Evolutionary conservation across 2,888 invertebrate genomes (phyloP).

Genomic region (Melipona beecheii): DNA sequence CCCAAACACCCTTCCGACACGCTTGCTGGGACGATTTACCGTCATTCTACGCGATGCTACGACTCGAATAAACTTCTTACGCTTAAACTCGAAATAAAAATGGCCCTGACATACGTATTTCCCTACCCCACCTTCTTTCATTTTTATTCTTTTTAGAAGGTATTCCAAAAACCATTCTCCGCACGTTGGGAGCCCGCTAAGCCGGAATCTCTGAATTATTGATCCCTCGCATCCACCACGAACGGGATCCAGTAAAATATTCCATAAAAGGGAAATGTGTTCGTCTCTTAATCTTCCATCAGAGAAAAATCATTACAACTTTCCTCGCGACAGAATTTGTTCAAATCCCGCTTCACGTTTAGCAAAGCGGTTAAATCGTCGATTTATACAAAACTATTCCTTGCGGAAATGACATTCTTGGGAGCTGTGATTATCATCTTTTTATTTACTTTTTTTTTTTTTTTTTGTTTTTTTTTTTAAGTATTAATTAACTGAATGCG

Average conservation of each 20-base stretch:
- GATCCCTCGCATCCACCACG: slow-evolving; percentile 42
- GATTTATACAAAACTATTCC: no score
- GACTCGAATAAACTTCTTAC: slow-evolving; percentile 47
- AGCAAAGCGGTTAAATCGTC: no score
- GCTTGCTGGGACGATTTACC: slow-evolving; percentile 36
- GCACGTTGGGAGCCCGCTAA: neutral
- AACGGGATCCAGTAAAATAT: slow-evolving; percentile 41
- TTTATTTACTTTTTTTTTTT: no score
- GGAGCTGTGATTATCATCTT: no score
- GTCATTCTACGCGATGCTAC: slow-evolving; percentile 42
- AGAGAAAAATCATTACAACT: neutral
- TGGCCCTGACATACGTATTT: slow-evolving; percentile 2
- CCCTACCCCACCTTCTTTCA: no score
- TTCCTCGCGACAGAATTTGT: neutral
- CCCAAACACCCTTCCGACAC: slow-evolving; percentile 23
- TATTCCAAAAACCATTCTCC: slow-evolving; percentile 50
- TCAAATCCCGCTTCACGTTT: neutral
- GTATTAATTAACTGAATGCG: no score
- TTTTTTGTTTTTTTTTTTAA: no score
- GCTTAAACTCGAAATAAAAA: slow-evolving; percentile 40
- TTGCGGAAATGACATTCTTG: no score
- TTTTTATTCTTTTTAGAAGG: slow-evolving; percentile 35
- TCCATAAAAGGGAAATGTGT: slow-evolving; percentile 39
- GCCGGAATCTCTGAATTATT: slow-evolving; percentile 51
- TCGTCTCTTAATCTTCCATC: slow-evolving; percentile 32